phyloP scores from a whole-genome alignment of 2,113 vertebrate genomes.

The Agapornis roseicollis region DNA sequence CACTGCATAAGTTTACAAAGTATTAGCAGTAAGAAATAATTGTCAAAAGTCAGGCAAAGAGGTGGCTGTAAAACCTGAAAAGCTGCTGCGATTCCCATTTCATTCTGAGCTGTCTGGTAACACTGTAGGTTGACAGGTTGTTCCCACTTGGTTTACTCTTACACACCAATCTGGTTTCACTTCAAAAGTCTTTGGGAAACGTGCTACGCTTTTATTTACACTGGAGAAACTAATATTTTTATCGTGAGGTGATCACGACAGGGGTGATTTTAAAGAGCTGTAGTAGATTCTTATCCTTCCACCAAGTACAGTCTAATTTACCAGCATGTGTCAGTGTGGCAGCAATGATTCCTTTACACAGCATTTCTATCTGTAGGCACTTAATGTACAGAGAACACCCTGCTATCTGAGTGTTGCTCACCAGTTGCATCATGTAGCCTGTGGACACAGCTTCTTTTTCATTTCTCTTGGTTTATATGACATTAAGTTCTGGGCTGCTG shows the following conservation, averaged over 20 bases:
- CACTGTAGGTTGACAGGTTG: not conserved
- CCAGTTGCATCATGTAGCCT: not conserved
- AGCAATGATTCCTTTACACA: not conserved
- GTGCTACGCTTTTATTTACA: not conserved
- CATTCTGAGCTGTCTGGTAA: not conserved
- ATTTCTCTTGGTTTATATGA: not conserved
- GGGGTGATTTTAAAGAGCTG: not conserved
- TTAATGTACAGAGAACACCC: not conserved
- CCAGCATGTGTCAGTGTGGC: not conserved
- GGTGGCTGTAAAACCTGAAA: not conserved
- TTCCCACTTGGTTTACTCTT: not conserved
- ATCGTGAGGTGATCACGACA: not conserved
- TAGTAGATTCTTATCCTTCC: not conserved
- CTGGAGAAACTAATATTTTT: not conserved
- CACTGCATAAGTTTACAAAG: not conserved
- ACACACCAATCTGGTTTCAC: not conserved
- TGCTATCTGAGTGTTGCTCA: not conserved
- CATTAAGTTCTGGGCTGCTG: not conserved
- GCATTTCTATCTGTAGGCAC: not conserved
- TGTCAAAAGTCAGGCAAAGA: not conserved
- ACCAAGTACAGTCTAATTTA: not conserved
- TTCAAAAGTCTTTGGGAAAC: not conserved
- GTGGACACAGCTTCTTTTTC: not conserved
- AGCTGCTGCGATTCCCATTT: not conserved
- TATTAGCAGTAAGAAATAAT: conserved; percentile 17